Base-by-base conservation (phyloP, 2,113 vertebrate species). In the Merops nubicus region DNA sequence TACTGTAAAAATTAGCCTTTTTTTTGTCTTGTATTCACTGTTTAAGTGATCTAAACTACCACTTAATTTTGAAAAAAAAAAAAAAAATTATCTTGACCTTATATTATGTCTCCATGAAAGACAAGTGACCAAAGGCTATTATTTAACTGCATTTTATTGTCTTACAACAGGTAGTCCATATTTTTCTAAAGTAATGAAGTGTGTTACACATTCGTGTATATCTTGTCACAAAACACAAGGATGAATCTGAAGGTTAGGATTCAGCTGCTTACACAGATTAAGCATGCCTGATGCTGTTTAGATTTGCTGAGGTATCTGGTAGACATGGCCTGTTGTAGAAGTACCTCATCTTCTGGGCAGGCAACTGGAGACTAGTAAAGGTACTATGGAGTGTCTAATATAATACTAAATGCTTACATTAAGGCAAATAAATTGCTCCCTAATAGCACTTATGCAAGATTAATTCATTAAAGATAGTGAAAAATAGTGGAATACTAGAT, bases 81-180 rank as follows among this genome's bases (percentile, higher is more conserved):
- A 12, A 31, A 20, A 40, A 23, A 26, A 34, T 3, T 48, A 40
- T 26, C 16, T 51, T 51, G 40, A 25, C 28, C 8, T 43, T 77
- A 68, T 75, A 48, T 63, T 50, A 68, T 9, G 8, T 69, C 6
- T 48, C 15, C 13, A 33, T 81, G 54, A 79, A 75, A 76, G 10
- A 36, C 9, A 45, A 76, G 36, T 15, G 21, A 72, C 22, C 11
- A 38, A 72, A 85, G 28, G 31, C 16, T 42, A 79, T n/a, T n/a
- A n/a, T n/a, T n/a, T n/a, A n/a, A n/a, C n/a, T n/a, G n/a, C n/a
- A n/a, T n/a, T n/a, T n/a, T n/a, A n/a, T n/a, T n/a, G n/a, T n/a
- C 45, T 45, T 48, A 25, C 3, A 19, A 16, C 33, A 51, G 36
- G 15, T 4, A 57, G n/a, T 2, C 8, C 1, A 1, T 8, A 45